These are phyloP conservation scores for Cheilosia urbana DNA, from an alignment of 2,888 invertebrate genomes.

Conservation along the genomic window DNA sequence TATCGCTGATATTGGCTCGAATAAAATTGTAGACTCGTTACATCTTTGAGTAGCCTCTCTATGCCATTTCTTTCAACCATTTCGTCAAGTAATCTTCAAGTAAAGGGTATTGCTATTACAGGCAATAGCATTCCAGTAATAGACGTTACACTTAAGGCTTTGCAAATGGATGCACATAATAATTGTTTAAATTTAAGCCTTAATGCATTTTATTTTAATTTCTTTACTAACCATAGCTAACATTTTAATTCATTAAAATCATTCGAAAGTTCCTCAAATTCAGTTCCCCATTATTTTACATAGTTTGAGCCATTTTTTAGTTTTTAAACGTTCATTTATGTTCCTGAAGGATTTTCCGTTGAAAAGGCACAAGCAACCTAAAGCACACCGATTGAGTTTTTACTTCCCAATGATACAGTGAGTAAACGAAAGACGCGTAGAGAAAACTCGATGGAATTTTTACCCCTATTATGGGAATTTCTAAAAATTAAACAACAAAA, in stretches of 20 bases:
- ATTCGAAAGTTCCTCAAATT: conserved; percentile 82
- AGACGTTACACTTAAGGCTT: too few relatives aligned
- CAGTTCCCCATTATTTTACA: conserved; percentile 79
- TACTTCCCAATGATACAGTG: conserved; percentile 40
- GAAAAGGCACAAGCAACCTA: not conserved
- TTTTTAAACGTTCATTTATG: conserved; percentile 60
- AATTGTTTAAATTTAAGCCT: conserved; percentile 1
- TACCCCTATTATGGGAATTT: conserved; percentile 56
- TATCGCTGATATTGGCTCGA: too few relatives aligned
- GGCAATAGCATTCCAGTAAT: too few relatives aligned
- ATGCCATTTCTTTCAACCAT: too few relatives aligned
- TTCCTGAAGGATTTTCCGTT: conserved; percentile 71
- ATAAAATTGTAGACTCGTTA: too few relatives aligned
- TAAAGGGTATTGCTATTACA: too few relatives aligned
- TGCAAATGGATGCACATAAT: conserved; percentile 49
- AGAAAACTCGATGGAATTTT: conserved; percentile 44
- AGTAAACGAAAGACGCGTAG: conserved; percentile 23
- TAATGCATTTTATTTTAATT: conserved; percentile 10
- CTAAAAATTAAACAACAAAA: conserved; percentile 24
- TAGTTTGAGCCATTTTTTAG: conserved; percentile 68
- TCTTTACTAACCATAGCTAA: conserved; percentile 19
- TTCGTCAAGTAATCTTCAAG: too few relatives aligned
- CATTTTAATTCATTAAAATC: conserved; percentile 61
- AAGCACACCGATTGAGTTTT: conserved; percentile 48
- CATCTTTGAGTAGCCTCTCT: too few relatives aligned